Base-by-base conservation (phyloP, 1,140 invertebrate genomes). In the Thalassaphorura encarpata region DNA sequence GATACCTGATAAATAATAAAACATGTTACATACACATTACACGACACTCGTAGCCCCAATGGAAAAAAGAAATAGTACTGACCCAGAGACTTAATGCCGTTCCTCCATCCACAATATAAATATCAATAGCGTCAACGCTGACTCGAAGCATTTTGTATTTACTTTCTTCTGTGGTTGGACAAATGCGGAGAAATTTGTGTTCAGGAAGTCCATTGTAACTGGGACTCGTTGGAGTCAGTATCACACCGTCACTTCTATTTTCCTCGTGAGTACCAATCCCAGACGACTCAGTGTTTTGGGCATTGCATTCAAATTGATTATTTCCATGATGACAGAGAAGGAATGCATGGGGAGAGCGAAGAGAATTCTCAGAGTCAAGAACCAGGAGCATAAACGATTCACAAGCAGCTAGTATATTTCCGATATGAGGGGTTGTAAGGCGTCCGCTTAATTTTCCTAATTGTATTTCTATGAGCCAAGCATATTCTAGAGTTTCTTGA, bases 401-500 rank as follows among this genome's bases (percentile, higher is more conserved):
- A 11, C 97, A 69, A 3, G 87, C 85, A 29, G 85, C 84, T 4
- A 91, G 75, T 2, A 97, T 76, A 65, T 92, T 85, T 68, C 91
- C 86, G 52, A 72, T 66, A 67, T 89, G 87, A 0, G 86, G 84
- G 19, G 83, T 75, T 0, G 84, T 87, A 18, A 89, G 71, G 63
- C 86, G 83, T 0, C 86, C 87, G 46, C 81, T 85, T 8, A 90
- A 69, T 71, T 88, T 88, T 0, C 87, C 87, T 23, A 89, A 66
- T 61, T 89, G 86, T 3, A 88, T 75, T 69, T 90, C 87, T 59
- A 89, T 79, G 54, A 88, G 72, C 96, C 96, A 99, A 0, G 86
- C 90, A 72, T 99, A 99, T 69, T 99, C 96, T 5, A 97, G 69
- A 0, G 93, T 97, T 68, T 97, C 94, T 70, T 92, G 83, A 67